Evolutionary conservation across 2,113 vertebrate species (phyloP).

Genomic region (Pogonocichla stellata): DNA sequence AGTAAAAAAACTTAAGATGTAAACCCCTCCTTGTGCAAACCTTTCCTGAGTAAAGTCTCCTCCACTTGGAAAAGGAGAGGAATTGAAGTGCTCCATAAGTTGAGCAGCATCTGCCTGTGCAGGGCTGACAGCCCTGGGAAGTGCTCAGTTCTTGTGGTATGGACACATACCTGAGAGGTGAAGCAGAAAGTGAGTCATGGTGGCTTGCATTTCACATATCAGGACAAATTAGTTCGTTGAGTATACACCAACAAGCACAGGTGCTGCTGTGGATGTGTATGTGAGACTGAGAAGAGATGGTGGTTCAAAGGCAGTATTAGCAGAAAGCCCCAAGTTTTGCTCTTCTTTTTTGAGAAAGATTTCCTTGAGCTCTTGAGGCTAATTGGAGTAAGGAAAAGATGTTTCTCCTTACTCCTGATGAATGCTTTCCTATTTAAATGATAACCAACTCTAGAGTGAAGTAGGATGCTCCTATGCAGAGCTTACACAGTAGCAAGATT

Average conservation of each 20-base stretch:
- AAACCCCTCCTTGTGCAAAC: not conserved
- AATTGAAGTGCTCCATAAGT: not conserved
- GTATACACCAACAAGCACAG: not conserved
- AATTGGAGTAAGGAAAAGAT: not conserved
- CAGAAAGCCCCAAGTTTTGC: not conserved
- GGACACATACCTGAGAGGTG: not conserved
- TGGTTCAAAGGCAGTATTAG: not conserved
- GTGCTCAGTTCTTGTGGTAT: not conserved
- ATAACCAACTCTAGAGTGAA: constrained; percentile 19
- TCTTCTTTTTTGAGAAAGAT: not conserved
- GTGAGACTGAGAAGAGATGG: not conserved
- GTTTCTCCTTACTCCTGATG: constrained; percentile 28
- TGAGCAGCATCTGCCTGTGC: not conserved
- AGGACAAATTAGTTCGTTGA: not conserved
- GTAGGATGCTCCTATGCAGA: constrained; percentile 6
- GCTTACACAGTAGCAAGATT: not conserved
- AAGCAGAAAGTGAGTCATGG: not conserved
- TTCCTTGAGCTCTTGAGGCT: not conserved
- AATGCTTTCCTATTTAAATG: constrained; percentile 58
- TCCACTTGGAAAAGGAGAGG: not conserved
- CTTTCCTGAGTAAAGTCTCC: not conserved
- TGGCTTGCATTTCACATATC: not conserved
- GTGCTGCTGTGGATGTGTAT: not conserved
- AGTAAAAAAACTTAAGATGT: not conserved
- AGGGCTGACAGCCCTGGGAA: not conserved